phyloP scores from a whole-genome alignment of 2,888 invertebrate genomes.

The Ectemnius lituratus region DNA sequence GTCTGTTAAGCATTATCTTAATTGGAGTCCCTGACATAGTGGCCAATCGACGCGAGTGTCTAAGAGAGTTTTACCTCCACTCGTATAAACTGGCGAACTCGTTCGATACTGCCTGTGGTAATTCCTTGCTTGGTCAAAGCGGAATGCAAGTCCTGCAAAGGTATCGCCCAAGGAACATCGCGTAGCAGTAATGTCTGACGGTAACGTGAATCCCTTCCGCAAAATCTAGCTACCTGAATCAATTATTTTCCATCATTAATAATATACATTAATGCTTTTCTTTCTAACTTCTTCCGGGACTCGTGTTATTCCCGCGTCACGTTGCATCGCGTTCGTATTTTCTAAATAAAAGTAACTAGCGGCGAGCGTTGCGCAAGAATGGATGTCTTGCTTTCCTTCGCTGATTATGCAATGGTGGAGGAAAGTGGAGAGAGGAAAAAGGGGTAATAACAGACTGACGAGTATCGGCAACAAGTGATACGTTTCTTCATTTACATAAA shows the following conservation, averaged over 20 bases:
- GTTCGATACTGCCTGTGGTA: constrained; percentile 73
- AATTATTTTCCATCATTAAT: not conserved
- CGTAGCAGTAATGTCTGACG: constrained; percentile 77
- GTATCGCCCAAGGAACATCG: constrained; percentile 79
- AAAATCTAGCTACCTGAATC: constrained; percentile 75
- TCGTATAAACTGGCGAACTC: constrained; percentile 76
- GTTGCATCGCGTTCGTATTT: not conserved
- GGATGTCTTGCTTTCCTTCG: constrained; percentile 10
- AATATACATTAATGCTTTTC: not conserved
- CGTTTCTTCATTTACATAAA: not conserved
- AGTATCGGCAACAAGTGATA: not conserved
- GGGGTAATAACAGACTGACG: not conserved
- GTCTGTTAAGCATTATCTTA: not conserved
- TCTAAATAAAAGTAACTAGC: not conserved
- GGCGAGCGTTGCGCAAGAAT: constrained; percentile 12
- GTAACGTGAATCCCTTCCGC: constrained; percentile 75
- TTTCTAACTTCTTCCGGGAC: not conserved
- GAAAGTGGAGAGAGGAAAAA: constrained; percentile 26
- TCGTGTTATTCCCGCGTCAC: not conserved
- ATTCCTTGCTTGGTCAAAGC: constrained; percentile 78
- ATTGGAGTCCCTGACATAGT: not conserved
- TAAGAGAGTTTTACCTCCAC: constrained; percentile 71
- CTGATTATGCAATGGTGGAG: constrained; percentile 24
- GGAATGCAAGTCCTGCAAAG: constrained; percentile 77
- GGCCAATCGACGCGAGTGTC: not conserved